A percentile compares a stretch with the other conserved stretches of the same genome.
Conservation (phyloP, 2,797 vertebrate species). For the Diglossa cyanea region DNA sequence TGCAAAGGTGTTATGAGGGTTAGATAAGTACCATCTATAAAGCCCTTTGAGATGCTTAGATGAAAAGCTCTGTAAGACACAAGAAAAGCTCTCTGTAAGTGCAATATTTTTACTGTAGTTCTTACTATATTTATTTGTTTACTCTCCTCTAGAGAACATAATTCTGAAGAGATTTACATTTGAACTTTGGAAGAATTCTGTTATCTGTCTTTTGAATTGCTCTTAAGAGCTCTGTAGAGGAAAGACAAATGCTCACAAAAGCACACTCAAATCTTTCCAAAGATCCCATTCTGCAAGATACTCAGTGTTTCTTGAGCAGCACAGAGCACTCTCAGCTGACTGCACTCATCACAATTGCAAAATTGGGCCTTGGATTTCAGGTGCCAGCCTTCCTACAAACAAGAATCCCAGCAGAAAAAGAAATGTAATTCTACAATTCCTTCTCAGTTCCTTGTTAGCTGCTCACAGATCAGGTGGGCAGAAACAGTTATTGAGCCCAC, state of each 20-base stretch:
- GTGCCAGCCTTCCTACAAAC: background rate
- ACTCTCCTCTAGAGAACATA: conserved; percentile 18
- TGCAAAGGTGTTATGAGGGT: background rate
- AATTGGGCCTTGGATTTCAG: background rate
- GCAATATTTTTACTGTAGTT: background rate
- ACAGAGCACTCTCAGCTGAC: conserved; percentile 3
- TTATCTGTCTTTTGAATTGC: conserved; percentile 27
- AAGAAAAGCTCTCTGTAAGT: conserved; percentile 10
- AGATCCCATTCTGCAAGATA: background rate
- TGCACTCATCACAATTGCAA: background rate
- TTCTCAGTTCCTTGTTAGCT: background rate
- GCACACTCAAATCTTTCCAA: conserved; percentile 25
- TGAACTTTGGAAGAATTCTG: conserved; percentile 46
- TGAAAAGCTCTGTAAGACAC: conserved; percentile 19
- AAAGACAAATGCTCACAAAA: conserved; percentile 25
- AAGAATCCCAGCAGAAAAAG: background rate
- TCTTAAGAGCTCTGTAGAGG: conserved; percentile 37
- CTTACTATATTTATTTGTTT: conserved; percentile 42
- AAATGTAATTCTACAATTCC: background rate
- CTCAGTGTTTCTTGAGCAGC: conserved; percentile 12
- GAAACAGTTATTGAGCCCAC: background rate
- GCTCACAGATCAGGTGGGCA: background rate
- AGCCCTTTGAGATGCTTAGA: conserved; percentile 20
- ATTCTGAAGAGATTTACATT: conserved; percentile 66
- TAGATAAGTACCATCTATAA: conserved; percentile 45